phyloP scores from a whole-genome alignment of 2,888 invertebrate species.

The Zygaena filipendulae region DNA sequence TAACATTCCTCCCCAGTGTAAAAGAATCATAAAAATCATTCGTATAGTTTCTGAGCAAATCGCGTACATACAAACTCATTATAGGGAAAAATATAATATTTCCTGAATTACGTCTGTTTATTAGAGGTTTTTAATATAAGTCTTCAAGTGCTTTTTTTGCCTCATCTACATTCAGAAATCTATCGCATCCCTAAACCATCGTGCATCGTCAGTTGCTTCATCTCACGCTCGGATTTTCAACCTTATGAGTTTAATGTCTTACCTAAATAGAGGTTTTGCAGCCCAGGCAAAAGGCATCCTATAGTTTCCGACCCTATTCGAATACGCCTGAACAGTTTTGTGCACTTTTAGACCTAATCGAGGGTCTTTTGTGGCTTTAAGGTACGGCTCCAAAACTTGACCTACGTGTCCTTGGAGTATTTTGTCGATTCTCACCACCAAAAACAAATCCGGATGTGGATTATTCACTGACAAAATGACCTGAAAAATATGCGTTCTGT shows the following conservation, averaged over 20 bases:
- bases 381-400: constrained; percentile 87
- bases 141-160: too few relatives aligned
- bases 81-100: too few relatives aligned
- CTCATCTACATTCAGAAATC: too few relatives aligned
- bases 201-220: too few relatives aligned
- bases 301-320: constrained; percentile 87
- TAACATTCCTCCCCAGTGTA: too few relatives aligned
- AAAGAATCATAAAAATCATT: too few relatives aligned
- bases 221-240: too few relatives aligned
- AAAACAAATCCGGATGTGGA: constrained; percentile 90
- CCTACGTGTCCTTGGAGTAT: constrained; percentile 90
- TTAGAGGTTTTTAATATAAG: too few relatives aligned
- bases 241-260: constrained; percentile 10
- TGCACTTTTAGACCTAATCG: constrained; percentile 83
- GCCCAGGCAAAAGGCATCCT: constrained; percentile 99
- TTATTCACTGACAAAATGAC: constrained; percentile 90
- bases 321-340: constrained; percentile 81
- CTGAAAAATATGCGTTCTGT: constrained; percentile 66
- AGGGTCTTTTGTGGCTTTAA: constrained; percentile 83
- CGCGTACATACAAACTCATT: too few relatives aligned
- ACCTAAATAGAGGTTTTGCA: constrained; percentile 85
- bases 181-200: too few relatives aligned
- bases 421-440: constrained; percentile 94
- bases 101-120: too few relatives aligned
- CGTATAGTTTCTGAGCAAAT: too few relatives aligned